Percentiles rank a stretch among this genome's conserved stretches.
phyloP scores from a whole-genome alignment of 2,888 invertebrate species.

The Drosophila nr. medialis region DNA sequence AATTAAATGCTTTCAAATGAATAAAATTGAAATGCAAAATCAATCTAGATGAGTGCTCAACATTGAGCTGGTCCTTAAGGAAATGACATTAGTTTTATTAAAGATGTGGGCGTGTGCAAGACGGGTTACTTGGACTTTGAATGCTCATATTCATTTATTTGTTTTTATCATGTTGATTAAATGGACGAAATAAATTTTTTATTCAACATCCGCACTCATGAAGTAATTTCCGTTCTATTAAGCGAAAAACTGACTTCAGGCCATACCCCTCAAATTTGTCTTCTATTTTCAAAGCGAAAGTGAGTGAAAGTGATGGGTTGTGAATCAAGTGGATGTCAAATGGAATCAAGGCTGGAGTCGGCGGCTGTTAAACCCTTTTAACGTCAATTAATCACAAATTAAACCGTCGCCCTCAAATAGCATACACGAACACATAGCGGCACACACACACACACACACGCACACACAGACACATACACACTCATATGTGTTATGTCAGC shows the following conservation, averaged over 20 bases:
- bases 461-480: slow-evolving; percentile 3
- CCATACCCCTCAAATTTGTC: slow-evolving; percentile 13
- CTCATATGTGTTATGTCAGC: slow-evolving; percentile 42
- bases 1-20: background rate
- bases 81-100: slow-evolving; percentile 1
- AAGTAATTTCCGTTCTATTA: slow-evolving; percentile 73
- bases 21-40: background rate
- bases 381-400: slow-evolving; percentile 81
- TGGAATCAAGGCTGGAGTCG: slow-evolving; percentile 7
- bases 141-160: slow-evolving; percentile 17
- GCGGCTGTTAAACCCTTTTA: slow-evolving; percentile 75
- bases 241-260: slow-evolving; percentile 65
- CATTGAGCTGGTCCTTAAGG: background rate
- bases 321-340: slow-evolving; percentile 55
- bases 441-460: slow-evolving; percentile 10
- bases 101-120: background rate
- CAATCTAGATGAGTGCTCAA: background rate
- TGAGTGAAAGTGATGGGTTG: slow-evolving; percentile 69
- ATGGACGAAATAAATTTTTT: slow-evolving; percentile 58
- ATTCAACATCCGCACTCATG: slow-evolving; percentile 70
- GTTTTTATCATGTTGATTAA: slow-evolving; percentile 45
- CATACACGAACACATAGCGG: slow-evolving; percentile 11
- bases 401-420: slow-evolving; percentile 63
- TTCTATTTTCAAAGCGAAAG: slow-evolving; percentile 32
- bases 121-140: background rate